phyloP scores from a whole-genome alignment of 2,888 invertebrate species.

The Bellardia pandia region DNA sequence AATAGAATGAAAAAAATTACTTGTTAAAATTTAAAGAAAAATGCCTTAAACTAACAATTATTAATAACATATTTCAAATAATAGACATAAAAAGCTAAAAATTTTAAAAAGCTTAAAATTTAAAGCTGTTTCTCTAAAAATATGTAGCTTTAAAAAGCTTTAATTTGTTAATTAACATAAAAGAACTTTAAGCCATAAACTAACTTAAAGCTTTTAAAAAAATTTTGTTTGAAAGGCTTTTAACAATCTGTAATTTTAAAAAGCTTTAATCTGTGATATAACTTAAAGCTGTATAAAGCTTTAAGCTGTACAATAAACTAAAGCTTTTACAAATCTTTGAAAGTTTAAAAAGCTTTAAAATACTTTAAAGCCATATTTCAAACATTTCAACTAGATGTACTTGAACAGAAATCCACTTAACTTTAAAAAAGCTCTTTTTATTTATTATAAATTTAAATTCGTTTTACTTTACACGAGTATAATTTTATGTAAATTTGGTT shows the following conservation, averaged over 20 bases:
- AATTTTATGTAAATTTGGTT: constrained; percentile 62
- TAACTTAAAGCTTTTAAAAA: background rate
- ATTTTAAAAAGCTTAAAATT: too few relatives aligned
- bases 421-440: constrained; percentile 24
- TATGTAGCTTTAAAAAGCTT: background rate
- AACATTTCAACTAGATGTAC: too few relatives aligned
- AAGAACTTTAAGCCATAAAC: background rate
- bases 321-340: background rate
- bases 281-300: too few relatives aligned
- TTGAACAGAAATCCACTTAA: too few relatives aligned
- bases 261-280: background rate
- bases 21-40: background rate
- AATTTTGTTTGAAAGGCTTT: too few relatives aligned
- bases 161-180: too few relatives aligned
- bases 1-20: background rate
- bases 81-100: background rate
- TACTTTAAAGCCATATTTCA: too few relatives aligned
- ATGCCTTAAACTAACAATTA: background rate
- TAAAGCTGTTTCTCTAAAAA: too few relatives aligned
- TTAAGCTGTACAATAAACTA: background rate
- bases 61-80: too few relatives aligned
- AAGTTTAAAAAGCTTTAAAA: too few relatives aligned
- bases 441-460: constrained; percentile 42
- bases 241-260: background rate
- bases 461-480: constrained; percentile 32